A percentile compares a stretch with the other conserved stretches of the same genome.
Evolutionary conservation across 2,797 vertebrate genomes (phyloP).

Genomic region (Channa striata): DNA sequence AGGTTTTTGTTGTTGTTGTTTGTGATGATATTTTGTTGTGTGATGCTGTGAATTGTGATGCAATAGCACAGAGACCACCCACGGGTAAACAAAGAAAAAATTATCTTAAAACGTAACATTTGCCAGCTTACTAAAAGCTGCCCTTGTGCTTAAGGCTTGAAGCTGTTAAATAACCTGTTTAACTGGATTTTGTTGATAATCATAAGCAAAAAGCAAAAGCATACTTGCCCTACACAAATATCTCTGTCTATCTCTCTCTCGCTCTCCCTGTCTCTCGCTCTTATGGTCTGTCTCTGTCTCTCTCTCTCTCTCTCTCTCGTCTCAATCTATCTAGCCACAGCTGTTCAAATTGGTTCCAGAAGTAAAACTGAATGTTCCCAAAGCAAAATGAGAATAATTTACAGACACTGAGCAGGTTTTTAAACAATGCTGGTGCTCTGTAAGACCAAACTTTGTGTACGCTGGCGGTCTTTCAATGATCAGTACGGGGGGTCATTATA

Average conservation of each 20-base stretch:
- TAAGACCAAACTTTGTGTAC: neutral
- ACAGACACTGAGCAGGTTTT: slow-evolving; percentile 53
- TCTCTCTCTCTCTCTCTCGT: slow-evolving; percentile 34
- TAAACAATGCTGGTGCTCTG: slow-evolving; percentile 19
- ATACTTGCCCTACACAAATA: slow-evolving; percentile 8
- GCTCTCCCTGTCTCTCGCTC: slow-evolving; percentile 49
- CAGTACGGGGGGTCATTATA: neutral
- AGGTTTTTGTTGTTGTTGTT: neutral
- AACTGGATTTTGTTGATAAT: slow-evolving; percentile 69
- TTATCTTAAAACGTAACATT: slow-evolving; percentile 61
- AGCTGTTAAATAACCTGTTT: slow-evolving; percentile 59
- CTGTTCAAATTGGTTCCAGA: slow-evolving; percentile 82
- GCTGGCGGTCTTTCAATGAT: slow-evolving; percentile 10
- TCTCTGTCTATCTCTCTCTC: slow-evolving; percentile 17
- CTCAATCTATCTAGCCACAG: slow-evolving; percentile 67
- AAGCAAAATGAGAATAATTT: slow-evolving; percentile 71
- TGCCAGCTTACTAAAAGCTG: slow-evolving; percentile 73
- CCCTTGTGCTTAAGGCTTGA: slow-evolving; percentile 54
- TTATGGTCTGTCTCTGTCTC: slow-evolving; percentile 7
- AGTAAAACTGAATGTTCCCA: slow-evolving; percentile 76
- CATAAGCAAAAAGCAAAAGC: slow-evolving; percentile 50
- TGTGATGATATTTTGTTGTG: neutral
- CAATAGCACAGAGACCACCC: slow-evolving; percentile 57
- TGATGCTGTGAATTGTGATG: neutral
- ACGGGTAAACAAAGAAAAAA: slow-evolving; percentile 55